Conservation (phyloP, 2,888 invertebrate species). For the Melikaiella ostensackeni region DNA sequence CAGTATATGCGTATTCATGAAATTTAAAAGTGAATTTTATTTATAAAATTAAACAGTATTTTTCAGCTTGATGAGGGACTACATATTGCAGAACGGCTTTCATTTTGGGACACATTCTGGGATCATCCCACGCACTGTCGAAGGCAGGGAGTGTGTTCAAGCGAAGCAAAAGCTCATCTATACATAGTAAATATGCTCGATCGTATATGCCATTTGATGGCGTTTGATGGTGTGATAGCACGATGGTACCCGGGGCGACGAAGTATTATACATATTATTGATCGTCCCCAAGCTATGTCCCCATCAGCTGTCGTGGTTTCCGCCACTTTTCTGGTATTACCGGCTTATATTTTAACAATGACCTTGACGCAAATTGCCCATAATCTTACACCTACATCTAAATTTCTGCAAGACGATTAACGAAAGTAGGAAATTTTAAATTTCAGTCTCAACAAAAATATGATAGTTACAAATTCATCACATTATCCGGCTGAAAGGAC, state of each 20-base stretch:
- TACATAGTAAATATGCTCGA: constrained; percentile 45
- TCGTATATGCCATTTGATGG: constrained; percentile 54
- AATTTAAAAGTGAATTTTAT: not conserved
- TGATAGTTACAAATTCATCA: too few species aligned
- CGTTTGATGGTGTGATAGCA: constrained; percentile 68
- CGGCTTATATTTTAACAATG: constrained; percentile 63
- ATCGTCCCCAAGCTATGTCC: constrained; percentile 68
- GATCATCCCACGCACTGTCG: constrained; percentile 9
- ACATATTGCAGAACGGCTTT: not conserved
- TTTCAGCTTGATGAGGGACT: not conserved
- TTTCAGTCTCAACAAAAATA: not conserved
- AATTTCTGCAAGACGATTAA: not conserved
- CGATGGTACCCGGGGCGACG: constrained; percentile 68
- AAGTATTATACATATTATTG: constrained; percentile 71
- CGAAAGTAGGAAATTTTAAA: not conserved
- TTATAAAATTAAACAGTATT: not conserved
- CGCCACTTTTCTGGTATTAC: constrained; percentile 67
- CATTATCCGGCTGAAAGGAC: too few species aligned
- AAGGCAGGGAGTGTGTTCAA: constrained; percentile 9
- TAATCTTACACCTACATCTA: not conserved
- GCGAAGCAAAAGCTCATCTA: not conserved
- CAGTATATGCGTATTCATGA: too few species aligned
- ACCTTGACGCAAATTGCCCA: constrained; percentile 46
- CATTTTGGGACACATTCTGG: constrained; percentile 20
- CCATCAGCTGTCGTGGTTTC: constrained; percentile 70